Conservation (phyloP, 2,113 vertebrate genomes). For the Casuarius casuarius region DNA sequence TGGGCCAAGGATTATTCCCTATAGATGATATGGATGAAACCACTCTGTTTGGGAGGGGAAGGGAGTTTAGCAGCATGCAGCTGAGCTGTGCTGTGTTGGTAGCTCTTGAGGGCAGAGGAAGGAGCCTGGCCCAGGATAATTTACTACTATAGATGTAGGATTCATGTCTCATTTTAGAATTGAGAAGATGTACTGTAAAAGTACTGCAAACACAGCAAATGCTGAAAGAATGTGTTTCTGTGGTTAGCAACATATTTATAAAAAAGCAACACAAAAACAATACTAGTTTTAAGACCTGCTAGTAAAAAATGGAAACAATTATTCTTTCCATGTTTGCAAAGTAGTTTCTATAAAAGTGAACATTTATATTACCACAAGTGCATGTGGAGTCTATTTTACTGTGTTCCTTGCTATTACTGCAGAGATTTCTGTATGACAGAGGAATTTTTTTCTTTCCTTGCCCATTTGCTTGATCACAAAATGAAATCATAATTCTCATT, state of each 20-base stretch:
- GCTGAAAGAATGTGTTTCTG: neutral
- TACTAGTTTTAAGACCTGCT: neutral
- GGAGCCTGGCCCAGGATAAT: neutral
- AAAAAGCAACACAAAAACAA: neutral
- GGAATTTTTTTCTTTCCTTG: neutral
- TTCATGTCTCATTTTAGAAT: neutral
- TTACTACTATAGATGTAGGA: neutral
- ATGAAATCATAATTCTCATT: neutral
- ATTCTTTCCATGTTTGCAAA: neutral
- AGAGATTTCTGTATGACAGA: neutral
- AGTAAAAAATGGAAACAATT: slow-evolving; percentile 31
- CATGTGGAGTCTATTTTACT: neutral
- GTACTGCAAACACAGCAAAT: neutral
- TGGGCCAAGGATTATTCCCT: neutral
- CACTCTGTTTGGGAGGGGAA: neutral
- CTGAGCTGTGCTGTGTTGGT: neutral
- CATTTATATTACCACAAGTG: neutral
- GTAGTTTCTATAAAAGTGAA: neutral
- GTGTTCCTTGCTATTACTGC: neutral
- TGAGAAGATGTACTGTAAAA: neutral
- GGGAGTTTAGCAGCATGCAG: neutral
- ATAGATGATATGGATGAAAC: neutral
- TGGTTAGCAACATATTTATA: neutral
- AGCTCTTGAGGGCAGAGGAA: neutral
- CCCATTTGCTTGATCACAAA: neutral